Conservation (phyloP, 1,140 invertebrate genomes). For the Ladona fulva region DNA sequence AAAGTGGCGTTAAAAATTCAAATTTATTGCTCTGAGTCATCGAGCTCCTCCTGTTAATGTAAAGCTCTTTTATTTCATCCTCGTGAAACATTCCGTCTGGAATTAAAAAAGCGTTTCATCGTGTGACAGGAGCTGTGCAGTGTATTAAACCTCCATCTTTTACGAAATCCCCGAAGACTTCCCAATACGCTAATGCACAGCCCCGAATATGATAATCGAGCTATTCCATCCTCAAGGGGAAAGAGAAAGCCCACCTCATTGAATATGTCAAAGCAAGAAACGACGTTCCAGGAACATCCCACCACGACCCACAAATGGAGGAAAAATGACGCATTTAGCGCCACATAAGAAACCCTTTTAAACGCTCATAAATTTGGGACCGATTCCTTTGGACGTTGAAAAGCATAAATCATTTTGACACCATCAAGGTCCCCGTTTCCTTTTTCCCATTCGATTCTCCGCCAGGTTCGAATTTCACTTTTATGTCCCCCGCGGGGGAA, state of each 20-base stretch:
- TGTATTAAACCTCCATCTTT: no score
- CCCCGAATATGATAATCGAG: no score
- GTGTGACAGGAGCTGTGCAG: no score
- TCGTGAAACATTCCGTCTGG: no score
- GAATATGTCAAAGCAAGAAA: background rate
- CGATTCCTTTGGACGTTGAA: background rate
- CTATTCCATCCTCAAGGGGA: no score
- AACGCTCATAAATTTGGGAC: background rate
- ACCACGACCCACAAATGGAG: background rate
- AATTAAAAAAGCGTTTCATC: no score
- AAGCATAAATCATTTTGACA: background rate
- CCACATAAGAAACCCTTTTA: background rate
- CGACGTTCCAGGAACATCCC: background rate
- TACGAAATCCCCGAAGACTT: no score
- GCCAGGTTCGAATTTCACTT: background rate
- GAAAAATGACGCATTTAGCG: constrained; percentile 4
- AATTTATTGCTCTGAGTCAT: no score
- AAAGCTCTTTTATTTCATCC: no score
- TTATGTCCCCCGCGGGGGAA: background rate
- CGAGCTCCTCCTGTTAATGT: no score
- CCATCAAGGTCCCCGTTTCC: background rate
- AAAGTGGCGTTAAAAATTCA: no score
- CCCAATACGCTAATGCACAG: no score
- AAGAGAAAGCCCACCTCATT: background rate
- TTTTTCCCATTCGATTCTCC: background rate